Percentiles rank a stretch among this genome's conserved stretches.
Evolutionary conservation across 92 coral and sea anemone genomes (phyloP).

Genomic region (Metridium senile): DNA sequence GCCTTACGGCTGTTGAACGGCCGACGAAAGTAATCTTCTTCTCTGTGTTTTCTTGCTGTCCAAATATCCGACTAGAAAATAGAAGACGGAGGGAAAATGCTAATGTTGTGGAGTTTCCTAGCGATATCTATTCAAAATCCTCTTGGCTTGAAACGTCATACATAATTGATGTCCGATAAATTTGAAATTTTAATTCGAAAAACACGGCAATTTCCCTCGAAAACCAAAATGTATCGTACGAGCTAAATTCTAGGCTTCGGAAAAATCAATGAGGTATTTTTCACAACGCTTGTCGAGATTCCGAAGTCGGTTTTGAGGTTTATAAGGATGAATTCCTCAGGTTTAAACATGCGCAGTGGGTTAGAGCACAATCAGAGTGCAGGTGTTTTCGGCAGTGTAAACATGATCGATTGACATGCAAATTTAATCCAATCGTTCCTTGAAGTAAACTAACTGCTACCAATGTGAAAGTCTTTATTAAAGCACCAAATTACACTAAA

Average conservation of each 20-base stretch:
- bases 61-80: neutral
- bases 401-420: slow-evolving; percentile 23
- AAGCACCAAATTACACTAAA: neutral
- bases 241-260: too few species aligned
- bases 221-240: neutral
- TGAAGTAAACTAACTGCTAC: neutral
- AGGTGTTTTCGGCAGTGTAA: slow-evolving; percentile 21
- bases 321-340: neutral
- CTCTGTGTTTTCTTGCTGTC: neutral
- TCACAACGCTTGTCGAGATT: neutral
- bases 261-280: too few species aligned
- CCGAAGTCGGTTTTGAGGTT: neutral
- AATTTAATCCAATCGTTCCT: slow-evolving; percentile 5
- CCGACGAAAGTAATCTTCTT: neutral
- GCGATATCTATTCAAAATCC: slow-evolving; percentile 25
- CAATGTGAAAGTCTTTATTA: neutral
- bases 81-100: slow-evolving; percentile 43
- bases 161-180: slow-evolving; percentile 26
- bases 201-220: neutral
- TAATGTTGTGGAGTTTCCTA: slow-evolving; percentile 45
- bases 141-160: slow-evolving; percentile 29
- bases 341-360: slow-evolving; percentile 19
- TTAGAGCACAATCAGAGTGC: slow-evolving; percentile 3
- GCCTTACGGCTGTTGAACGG: neutral
- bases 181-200: slow-evolving; percentile 9